These are phyloP conservation scores for Tetheella fluctuosa DNA, from an alignment of 2,888 invertebrate species.

Conservation along the genomic window DNA sequence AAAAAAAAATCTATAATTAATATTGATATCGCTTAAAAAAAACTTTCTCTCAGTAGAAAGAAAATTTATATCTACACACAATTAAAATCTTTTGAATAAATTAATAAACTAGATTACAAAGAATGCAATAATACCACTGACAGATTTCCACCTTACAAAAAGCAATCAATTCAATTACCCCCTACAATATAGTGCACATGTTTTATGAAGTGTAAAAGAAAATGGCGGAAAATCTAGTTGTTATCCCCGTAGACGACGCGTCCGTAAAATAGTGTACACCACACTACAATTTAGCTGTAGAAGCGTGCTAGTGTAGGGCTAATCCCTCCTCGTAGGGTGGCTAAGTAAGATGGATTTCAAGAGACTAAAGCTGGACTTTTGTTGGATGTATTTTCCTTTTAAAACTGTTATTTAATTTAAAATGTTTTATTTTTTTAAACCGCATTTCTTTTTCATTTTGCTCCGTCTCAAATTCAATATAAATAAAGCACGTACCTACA, in stretches of 20 bases:
- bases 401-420: no score
- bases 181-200: not conserved
- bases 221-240: not conserved
- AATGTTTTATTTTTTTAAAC: no score
- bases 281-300: conserved; percentile 39
- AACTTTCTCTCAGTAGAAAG: no score
- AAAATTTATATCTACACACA: no score
- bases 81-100: not conserved
- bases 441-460: no score
- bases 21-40: no score
- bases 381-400: no score
- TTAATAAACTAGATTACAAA: not conserved
- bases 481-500: no score
- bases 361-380: no score
- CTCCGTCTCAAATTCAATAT: no score
- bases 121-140: not conserved
- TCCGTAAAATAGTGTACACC: conserved; percentile 33
- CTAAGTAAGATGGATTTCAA: not conserved
- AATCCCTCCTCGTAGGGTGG: conserved; percentile 29
- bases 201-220: conserved; percentile 5
- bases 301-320: conserved; percentile 30
- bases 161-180: not conserved
- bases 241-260: conserved; percentile 17
- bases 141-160: not conserved
- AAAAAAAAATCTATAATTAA: no score